phyloP scores from a whole-genome alignment of 2,113 vertebrate genomes.

The Climacteris rufus region DNA sequence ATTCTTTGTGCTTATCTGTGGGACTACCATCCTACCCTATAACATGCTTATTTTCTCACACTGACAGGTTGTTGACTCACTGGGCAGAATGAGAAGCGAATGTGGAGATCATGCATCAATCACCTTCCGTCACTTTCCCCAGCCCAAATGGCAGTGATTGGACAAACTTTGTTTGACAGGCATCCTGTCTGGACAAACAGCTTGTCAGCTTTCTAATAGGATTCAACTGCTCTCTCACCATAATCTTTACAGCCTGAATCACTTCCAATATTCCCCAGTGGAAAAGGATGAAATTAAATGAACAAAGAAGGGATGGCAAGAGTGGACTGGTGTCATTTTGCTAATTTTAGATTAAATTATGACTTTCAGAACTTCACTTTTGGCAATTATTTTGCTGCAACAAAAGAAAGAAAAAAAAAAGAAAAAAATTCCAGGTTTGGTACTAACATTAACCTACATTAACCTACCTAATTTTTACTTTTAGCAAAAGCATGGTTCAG shows the following conservation, averaged over 20 bases:
- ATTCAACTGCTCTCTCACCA: not conserved
- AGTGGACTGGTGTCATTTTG: not conserved
- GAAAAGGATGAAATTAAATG: not conserved
- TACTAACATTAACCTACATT: not conserved
- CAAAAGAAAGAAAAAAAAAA: not conserved
- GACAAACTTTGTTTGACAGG: not conserved
- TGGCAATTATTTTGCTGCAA: not conserved
- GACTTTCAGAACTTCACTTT: not conserved
- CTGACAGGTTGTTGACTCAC: not conserved
- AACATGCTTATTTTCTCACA: not conserved
- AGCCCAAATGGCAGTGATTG: not conserved
- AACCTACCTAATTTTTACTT: not conserved
- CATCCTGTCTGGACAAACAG: not conserved
- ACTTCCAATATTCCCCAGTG: not conserved
- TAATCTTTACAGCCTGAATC: not conserved
- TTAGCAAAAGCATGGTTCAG: not conserved
- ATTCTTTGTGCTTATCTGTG: not conserved
- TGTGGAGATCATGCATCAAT: not conserved
- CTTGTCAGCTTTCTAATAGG: not conserved
- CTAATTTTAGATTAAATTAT: not conserved
- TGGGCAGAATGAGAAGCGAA: not conserved
- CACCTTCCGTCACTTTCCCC: not conserved
- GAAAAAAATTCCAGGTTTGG: not conserved
- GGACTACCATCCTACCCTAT: not conserved
- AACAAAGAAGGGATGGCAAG: not conserved